phyloP scores from a whole-genome alignment of 2,888 invertebrate species.

The Leptopterna dolabrata region DNA sequence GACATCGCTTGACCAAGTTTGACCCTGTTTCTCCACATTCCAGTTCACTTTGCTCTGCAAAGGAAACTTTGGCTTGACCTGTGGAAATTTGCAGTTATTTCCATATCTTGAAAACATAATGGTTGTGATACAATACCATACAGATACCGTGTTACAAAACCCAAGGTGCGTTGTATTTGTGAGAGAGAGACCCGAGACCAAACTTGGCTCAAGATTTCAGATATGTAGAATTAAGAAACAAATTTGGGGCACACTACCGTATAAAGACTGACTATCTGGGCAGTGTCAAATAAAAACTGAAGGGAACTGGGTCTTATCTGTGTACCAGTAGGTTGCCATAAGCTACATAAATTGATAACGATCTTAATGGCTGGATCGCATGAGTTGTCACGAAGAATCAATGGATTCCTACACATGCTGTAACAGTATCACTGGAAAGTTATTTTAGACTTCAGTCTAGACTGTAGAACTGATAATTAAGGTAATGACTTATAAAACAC shows the following conservation, averaged over 20 bases:
- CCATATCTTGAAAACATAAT: slow-evolving; percentile 6
- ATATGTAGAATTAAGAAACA: too few species aligned
- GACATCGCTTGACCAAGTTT: slow-evolving; percentile 22
- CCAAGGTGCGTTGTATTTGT: too few species aligned
- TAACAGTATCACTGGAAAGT: too few species aligned
- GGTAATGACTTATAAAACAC: too few species aligned
- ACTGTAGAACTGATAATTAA: too few species aligned
- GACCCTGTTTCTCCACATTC: slow-evolving; percentile 26
- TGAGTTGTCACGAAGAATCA: slow-evolving; percentile 1
- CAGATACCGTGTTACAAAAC: too few species aligned
- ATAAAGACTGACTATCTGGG: too few species aligned
- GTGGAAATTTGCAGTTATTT: slow-evolving; percentile 3
- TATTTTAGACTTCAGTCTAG: too few species aligned
- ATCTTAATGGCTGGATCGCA: slow-evolving; percentile 38
- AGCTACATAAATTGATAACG: slow-evolving; percentile 28
- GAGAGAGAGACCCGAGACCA: not conserved
- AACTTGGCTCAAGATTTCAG: too few species aligned
- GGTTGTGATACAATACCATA: not conserved
- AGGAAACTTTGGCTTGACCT: not conserved
- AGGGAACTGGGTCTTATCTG: not conserved
- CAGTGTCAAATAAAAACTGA: not conserved
- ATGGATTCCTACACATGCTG: not conserved
- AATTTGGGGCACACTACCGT: too few species aligned
- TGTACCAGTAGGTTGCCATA: slow-evolving; percentile 17
- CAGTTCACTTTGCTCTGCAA: not conserved